Conservation (phyloP, 2,888 invertebrate species). For the Thalpophila matura region DNA sequence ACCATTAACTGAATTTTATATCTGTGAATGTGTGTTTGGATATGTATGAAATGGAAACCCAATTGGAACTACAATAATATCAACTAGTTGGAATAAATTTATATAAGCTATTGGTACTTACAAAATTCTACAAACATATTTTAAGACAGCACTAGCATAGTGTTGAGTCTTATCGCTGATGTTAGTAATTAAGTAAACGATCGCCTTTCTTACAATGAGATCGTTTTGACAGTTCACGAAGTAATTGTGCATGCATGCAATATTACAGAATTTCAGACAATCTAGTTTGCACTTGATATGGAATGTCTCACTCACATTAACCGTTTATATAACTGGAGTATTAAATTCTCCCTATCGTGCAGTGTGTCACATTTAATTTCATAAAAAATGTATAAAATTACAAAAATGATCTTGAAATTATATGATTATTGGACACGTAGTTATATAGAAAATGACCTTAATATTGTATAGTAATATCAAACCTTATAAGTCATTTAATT, state of each 20-base stretch:
- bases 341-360: conserved; percentile 80
- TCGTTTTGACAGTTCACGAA: conserved; percentile 47
- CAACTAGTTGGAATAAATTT: conserved; percentile 26
- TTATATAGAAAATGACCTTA: conserved; percentile 78
- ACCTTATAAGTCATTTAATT: conserved; percentile 80
- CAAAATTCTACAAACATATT: conserved; percentile 29
- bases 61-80: conserved; percentile 40
- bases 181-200: conserved; percentile 26
- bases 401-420: conserved; percentile 87
- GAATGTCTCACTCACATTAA: conserved; percentile 89
- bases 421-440: conserved; percentile 79
- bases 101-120: conserved; percentile 29
- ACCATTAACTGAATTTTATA: conserved; percentile 5
- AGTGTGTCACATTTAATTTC: conserved; percentile 86
- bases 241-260: conserved; percentile 42
- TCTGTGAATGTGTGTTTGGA: no score
- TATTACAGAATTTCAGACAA: conserved; percentile 47
- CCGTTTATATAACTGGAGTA: conserved; percentile 79
- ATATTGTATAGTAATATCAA: conserved; percentile 87
- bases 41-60: conserved; percentile 35
- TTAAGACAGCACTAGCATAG: conserved; percentile 32
- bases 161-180: conserved; percentile 22
- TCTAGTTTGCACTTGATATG: conserved; percentile 83
- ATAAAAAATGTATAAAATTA: conserved; percentile 90
- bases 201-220: conserved; percentile 38